These are phyloP conservation scores for Diacarnus erythraeanus DNA, from an alignment of 37 sponge, comb jelly and placozoan genomes.

Conservation along the genomic window DNA sequence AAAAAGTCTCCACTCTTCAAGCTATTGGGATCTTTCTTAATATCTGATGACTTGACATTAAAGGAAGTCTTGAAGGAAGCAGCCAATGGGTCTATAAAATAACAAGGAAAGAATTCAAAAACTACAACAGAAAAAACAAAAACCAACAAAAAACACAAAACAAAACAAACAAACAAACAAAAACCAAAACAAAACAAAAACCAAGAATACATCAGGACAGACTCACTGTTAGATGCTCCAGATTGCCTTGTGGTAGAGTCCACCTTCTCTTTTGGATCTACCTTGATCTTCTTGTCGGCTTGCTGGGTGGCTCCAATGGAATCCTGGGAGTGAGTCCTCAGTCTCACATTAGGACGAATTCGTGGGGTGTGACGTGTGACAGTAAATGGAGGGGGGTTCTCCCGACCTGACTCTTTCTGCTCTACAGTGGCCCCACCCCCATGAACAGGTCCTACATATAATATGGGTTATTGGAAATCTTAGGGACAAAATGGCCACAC, in stretches of 20 bases:
- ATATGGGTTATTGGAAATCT: neutral
- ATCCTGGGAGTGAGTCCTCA: neutral
- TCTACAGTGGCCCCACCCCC: slow-evolving; percentile 53
- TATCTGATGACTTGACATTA: neutral
- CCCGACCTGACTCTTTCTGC: neutral
- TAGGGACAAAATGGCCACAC: neutral
- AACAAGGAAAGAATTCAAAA: neutral
- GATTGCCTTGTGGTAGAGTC: neutral
- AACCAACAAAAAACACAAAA: neutral
- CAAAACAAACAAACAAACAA: neutral
- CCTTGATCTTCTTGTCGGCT: slow-evolving; percentile 60
- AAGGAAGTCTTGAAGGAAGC: neutral
- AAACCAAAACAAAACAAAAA: neutral
- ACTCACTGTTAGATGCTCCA: neutral
- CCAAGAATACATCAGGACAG: neutral
- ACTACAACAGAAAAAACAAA: neutral
- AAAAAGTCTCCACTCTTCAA: neutral
- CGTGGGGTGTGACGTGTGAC: slow-evolving; percentile 77
- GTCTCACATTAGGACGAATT: slow-evolving; percentile 1
- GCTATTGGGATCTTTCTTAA: too few species aligned
- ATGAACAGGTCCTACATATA: neutral
- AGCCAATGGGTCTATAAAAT: neutral
- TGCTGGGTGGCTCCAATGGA: neutral
- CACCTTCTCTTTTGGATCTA: slow-evolving; percentile 26
- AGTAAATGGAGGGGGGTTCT: slow-evolving; percentile 21